Percentiles rank a stretch among this genome's conserved stretches.
phyloP scores from a whole-genome alignment of 2,888 invertebrate genomes.

The Lasioglossum leucozonium region DNA sequence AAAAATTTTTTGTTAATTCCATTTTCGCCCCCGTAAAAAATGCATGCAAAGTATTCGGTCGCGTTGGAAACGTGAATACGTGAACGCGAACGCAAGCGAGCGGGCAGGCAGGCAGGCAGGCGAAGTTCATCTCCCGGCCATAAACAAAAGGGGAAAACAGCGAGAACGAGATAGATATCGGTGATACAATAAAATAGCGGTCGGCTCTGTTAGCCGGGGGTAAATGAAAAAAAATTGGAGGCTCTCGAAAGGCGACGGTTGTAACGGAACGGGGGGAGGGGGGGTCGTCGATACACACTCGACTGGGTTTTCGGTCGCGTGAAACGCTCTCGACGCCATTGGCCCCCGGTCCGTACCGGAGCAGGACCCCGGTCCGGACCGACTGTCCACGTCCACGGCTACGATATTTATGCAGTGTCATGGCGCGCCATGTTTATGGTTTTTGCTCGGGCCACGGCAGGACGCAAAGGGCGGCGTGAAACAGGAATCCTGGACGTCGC shows the following conservation, averaged over 20 bases:
- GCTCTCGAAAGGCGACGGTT: slow-evolving; percentile 19
- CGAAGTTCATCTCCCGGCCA: background rate
- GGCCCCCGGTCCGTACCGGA: slow-evolving; percentile 28
- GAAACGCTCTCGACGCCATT: slow-evolving; percentile 55
- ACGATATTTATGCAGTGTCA: slow-evolving; percentile 79
- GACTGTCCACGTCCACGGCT: slow-evolving; percentile 69
- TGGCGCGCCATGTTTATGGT: slow-evolving; percentile 79
- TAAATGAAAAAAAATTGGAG: slow-evolving; percentile 17
- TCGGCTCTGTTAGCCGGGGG: background rate
- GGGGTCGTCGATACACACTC: background rate
- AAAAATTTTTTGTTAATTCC: slow-evolving; percentile 4
- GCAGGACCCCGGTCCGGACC: slow-evolving; percentile 31
- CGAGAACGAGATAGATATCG: background rate
- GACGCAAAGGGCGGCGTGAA: slow-evolving; percentile 79
- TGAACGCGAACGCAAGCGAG: background rate
- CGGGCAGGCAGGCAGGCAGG: background rate
- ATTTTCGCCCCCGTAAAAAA: background rate
- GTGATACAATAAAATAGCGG: slow-evolving; percentile 9
- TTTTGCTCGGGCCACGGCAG: slow-evolving; percentile 70
- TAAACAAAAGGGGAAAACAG: slow-evolving; percentile 10
- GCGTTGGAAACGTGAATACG: background rate
- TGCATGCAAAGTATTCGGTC: slow-evolving; percentile 2
- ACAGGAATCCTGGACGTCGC: slow-evolving; percentile 72
- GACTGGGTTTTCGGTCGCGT: slow-evolving; percentile 40
- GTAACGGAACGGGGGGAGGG: background rate